Base-by-base conservation (phyloP, 2,888 invertebrate species). In the Xylocampa areola region DNA sequence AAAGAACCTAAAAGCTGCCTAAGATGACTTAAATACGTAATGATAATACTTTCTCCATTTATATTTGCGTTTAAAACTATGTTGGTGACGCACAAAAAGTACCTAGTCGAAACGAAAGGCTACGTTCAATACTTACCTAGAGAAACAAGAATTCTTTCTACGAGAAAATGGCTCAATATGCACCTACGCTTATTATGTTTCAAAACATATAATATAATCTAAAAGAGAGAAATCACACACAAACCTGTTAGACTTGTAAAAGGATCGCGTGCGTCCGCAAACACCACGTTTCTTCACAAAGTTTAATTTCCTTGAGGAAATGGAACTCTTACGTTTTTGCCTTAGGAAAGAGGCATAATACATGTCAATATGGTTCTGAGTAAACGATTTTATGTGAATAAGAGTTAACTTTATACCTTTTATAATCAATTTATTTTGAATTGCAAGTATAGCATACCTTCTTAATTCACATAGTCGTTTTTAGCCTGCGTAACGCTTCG, bases 301-400 rank as follows among this genome's bases (percentile, higher is more conserved):
- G 30, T 66, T 64, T 51, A 27, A 64, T 75, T 72, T 75, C 67
- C 69, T 59, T 17, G 25, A 53, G 72, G 63, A 75, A 72, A 72
- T 59, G 27, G 43, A 59, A 63, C 40, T 54, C 51, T 45, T 14
- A 41, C n/a, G 11, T 6, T n/a, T 41, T 17, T 48, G 19, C 30
- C 14, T 30, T n/a, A 11, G n/a, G n/a, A n/a, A n/a, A n/a, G n/a
- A n/a, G 21, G 8, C 10, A 19, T 33, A 33, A 33, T 25, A 39
- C 4, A 29, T 35, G 11, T 5, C 19, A 33, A 33, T 17, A 61
- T 13, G 16, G 3, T 43, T 63, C 29, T 32, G 8, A 8, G 25
- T 4, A 8, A 4, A 4, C 7, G n/a, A n/a, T n/a, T n/a, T n/a
- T n/a, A n/a, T n/a, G n/a, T n/a, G n/a, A n/a, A n/a, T n/a, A n/a